Conservation (phyloP, 2,113 vertebrate genomes). For the Gasterosteus aculeatus region DNA sequence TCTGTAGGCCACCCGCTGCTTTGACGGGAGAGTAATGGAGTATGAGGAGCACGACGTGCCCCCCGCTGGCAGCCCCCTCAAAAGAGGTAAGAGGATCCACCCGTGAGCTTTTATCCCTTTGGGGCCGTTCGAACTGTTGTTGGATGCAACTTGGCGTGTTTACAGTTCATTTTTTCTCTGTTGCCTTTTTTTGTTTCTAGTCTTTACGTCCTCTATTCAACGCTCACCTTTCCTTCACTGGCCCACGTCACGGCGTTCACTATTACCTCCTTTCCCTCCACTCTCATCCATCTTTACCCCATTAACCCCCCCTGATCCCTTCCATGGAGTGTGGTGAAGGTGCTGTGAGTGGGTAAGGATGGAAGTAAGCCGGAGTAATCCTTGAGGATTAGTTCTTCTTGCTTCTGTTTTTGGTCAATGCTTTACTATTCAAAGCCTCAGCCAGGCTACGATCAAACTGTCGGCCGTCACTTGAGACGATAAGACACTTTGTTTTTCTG, state of each 20-base stretch:
- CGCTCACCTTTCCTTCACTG: slow-evolving; percentile 18
- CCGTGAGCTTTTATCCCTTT: neutral
- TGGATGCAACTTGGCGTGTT: neutral
- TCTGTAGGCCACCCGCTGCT: slow-evolving; percentile 44
- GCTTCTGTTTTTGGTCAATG: slow-evolving; percentile 65
- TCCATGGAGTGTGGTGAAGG: slow-evolving; percentile 59
- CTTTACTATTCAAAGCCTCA: slow-evolving; percentile 72
- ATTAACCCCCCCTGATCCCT: slow-evolving; percentile 54
- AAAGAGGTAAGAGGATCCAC: slow-evolving; percentile 69
- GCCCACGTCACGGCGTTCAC: neutral
- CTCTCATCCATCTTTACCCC: slow-evolving; percentile 54
- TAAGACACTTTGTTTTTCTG: slow-evolving; percentile 39
- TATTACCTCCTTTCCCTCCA: slow-evolving; percentile 27
- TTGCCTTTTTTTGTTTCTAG: neutral
- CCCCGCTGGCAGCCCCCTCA: slow-evolving; percentile 57
- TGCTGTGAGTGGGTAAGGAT: slow-evolving; percentile 73
- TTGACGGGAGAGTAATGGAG: slow-evolving; percentile 78
- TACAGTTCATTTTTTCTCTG: neutral
- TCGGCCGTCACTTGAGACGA: slow-evolving; percentile 31
- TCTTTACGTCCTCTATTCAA: neutral
- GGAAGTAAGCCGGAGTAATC: slow-evolving; percentile 74
- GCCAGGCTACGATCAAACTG: slow-evolving; percentile 65
- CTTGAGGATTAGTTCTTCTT: slow-evolving; percentile 73
- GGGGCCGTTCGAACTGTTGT: neutral
- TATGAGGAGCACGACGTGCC: slow-evolving; percentile 74